Evolutionary conservation across 2,888 invertebrate species (phyloP).

Genomic region (Hypsopygia costalis): DNA sequence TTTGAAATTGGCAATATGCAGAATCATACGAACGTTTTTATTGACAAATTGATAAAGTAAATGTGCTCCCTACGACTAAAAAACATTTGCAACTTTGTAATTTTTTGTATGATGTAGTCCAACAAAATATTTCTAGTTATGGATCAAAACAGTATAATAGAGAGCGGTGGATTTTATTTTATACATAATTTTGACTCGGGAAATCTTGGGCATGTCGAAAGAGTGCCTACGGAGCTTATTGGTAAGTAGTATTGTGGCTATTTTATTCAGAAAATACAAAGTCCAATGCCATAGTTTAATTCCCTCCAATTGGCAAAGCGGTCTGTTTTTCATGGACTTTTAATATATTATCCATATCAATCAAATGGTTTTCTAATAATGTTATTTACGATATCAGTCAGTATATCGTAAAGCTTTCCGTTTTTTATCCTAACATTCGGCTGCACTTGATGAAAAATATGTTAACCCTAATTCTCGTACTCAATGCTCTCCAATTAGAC

Average conservation of each 20-base stretch:
- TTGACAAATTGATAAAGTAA: slow-evolving; percentile 61
- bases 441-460: no score
- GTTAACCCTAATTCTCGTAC: no score
- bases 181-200: slow-evolving; percentile 95
- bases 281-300: slow-evolving; percentile 27
- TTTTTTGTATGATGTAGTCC: slow-evolving; percentile 71
- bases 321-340: slow-evolving; percentile 31
- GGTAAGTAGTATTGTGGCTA: slow-evolving; percentile 55
- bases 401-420: no score
- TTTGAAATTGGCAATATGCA: slow-evolving; percentile 66
- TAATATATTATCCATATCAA: no score
- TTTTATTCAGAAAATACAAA: slow-evolving; percentile 26
- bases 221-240: slow-evolving; percentile 81
- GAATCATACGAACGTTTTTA: slow-evolving; percentile 51
- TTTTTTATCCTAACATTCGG: no score
- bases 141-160: slow-evolving; percentile 75
- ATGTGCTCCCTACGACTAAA: slow-evolving; percentile 44
- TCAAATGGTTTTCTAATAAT: no score
- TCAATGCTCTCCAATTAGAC: no score
- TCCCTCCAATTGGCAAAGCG: slow-evolving; percentile 33
- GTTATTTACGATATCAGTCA: no score
- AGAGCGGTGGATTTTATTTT: slow-evolving; percentile 89
- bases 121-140: slow-evolving; percentile 52
- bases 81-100: slow-evolving; percentile 48
- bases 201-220: slow-evolving; percentile 91